Base-by-base conservation (phyloP, 1,140 invertebrate genomes). In the Oscheius sp. region DNA sequence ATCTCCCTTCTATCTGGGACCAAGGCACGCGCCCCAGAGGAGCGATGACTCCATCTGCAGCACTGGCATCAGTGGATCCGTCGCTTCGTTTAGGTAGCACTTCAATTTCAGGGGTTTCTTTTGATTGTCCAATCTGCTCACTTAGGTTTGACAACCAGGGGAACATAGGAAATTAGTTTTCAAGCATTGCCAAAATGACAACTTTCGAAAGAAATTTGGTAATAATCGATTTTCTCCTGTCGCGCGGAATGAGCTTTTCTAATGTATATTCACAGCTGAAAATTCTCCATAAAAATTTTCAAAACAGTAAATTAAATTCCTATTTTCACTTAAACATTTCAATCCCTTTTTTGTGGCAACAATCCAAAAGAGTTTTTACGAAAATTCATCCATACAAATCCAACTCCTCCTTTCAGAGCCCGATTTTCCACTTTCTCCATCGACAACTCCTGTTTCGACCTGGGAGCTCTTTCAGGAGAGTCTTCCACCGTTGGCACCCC, bases 401-500 rank as follows among this genome's bases (percentile, higher is more conserved):
- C n/a, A n/a, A n/a, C n/a, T n/a, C n/a, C n/a, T n/a, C n/a, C 4
- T 23, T 55, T 55, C 49, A 55, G 49, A 23, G 49, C 49, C 7
- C 49, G 49, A 55, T 55, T 55, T 26, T 55, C 49, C 4, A 55
- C 49, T 23, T 55, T 55, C 23, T 55, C 49, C 49, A 55, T 55
- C 7, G 49, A 55, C 49, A 55, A 55, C 49, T 55, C 49, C 15
- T 55, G 49, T 23, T 55, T 55, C 28, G 49, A 55, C 28, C 49
- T 55, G 49, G 49, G 49, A 13, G 49, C 49, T 4, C 15, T 55
- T 15, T 55, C 49, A 23, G 49, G 49, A 7, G 49, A 55, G 23
- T 4, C 15, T 23, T 55, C 49, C 28, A 4, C 23, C 7, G 49
- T 55, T 13, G 49, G 49, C 15, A 55, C 49, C 7, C 49, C 49